These are phyloP conservation scores for Calliopsis andreniformis DNA, from an alignment of 1,140 invertebrate genomes.

Conservation along the genomic window DNA sequence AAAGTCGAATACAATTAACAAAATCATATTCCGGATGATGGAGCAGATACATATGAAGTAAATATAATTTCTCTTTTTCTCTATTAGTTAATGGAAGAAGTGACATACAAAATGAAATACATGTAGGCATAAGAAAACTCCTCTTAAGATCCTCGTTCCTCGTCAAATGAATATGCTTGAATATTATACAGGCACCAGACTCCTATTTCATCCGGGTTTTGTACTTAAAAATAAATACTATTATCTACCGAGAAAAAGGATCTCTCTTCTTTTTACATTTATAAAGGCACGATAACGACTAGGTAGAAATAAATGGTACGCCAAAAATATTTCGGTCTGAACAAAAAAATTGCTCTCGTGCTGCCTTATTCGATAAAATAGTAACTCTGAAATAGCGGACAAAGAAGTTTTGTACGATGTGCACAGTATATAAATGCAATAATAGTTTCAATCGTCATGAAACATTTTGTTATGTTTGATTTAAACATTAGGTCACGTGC, in stretches of 20 bases:
- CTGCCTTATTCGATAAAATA: slow-evolving; percentile 29
- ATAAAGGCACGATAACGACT: slow-evolving; percentile 46
- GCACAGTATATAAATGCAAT: slow-evolving; percentile 54
- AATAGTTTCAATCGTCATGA: slow-evolving; percentile 32
- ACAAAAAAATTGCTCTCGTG: slow-evolving; percentile 14
- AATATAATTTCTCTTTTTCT: slow-evolving; percentile 37
- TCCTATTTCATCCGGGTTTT: slow-evolving; percentile 44
- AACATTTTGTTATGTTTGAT: slow-evolving; percentile 57
- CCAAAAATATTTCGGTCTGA: slow-evolving; percentile 29
- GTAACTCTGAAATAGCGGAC: slow-evolving; percentile 18
- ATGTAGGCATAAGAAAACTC: too few relatives aligned
- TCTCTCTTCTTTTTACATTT: slow-evolving; percentile 38
- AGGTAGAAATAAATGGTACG: slow-evolving; percentile 41
- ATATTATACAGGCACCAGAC: slow-evolving; percentile 18
- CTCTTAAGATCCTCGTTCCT: too few relatives aligned
- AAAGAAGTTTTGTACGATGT: slow-evolving; percentile 44
- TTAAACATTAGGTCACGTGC: too few relatives aligned
- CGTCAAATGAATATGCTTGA: slow-evolving; percentile 15
- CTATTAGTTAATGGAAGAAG: slow-evolving; percentile 9
- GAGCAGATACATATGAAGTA: slow-evolving; percentile 33
- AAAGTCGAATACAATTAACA: slow-evolving; percentile 61
- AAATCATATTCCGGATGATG: slow-evolving; percentile 51
- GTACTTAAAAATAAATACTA: slow-evolving; percentile 54
- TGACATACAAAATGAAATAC: slow-evolving; percentile 21
- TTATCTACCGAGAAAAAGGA: slow-evolving; percentile 31